These are phyloP conservation scores for Apoderus coryli DNA, from an alignment of 2,888 invertebrate genomes.

Conservation along the genomic window DNA sequence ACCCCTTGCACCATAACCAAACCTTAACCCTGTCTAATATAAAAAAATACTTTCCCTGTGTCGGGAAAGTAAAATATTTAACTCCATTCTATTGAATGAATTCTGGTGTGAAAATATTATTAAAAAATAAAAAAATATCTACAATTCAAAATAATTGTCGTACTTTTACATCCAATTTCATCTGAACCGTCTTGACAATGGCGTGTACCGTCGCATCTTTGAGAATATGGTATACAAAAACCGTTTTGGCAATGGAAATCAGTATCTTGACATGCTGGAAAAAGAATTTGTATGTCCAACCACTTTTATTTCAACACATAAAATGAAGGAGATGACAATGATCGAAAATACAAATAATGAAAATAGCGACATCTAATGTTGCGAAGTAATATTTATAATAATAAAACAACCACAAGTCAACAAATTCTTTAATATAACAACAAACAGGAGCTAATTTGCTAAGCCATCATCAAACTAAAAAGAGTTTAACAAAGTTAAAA, in stretches of 20 bases:
- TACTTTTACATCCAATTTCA: constrained; percentile 33
- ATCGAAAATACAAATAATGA: constrained; percentile 8
- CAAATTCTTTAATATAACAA: too few relatives aligned
- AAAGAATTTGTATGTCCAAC: constrained; percentile 14
- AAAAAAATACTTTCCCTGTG: too few relatives aligned
- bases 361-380: constrained; percentile 7
- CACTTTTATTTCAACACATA: constrained; percentile 8
- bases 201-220: constrained; percentile 40
- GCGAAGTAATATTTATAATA: not conserved
- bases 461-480: too few relatives aligned
- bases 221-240: constrained; percentile 38
- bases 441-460: too few relatives aligned
- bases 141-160: too few relatives aligned
- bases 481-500: too few relatives aligned
- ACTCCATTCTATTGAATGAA: too few relatives aligned
- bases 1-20: too few relatives aligned
- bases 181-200: constrained; percentile 53
- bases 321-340: constrained; percentile 8
- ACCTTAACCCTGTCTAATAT: too few relatives aligned
- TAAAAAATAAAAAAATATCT: too few relatives aligned
- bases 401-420: not conserved
- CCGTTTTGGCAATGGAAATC: constrained; percentile 38
- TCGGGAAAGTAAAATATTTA: too few relatives aligned
- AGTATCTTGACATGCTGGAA: constrained; percentile 25
- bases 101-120: too few relatives aligned